phyloP scores from a whole-genome alignment of 2,797 vertebrate species.

The Falco concolor region DNA sequence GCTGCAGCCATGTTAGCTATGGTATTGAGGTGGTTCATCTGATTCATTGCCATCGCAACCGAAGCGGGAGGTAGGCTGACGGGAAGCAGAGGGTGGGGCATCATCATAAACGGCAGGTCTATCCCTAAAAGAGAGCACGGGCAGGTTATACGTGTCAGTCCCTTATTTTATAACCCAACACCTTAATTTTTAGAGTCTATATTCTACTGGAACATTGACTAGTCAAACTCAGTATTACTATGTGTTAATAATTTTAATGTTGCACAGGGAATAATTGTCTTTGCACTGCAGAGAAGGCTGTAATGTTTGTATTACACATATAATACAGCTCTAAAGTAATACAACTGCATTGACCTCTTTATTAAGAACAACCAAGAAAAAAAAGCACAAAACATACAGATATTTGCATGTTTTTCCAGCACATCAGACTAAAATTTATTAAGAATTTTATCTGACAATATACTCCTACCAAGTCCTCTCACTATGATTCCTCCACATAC shows the following conservation, averaged over 20 bases:
- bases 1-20: slow-evolving; percentile 88
- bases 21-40: slow-evolving; percentile 91
- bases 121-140: slow-evolving; percentile 74
- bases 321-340: neutral
- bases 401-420: neutral
- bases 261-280: neutral
- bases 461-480: neutral
- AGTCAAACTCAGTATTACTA: neutral
- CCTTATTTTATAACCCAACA: neutral
- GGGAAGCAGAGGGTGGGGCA: slow-evolving; percentile 90
- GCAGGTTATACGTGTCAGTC: neutral
- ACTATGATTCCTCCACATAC: neutral
- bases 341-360: neutral
- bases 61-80: slow-evolving; percentile 89
- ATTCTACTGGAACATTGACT: neutral
- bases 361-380: neutral
- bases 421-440: neutral
- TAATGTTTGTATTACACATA: neutral
- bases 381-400: neutral
- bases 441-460: neutral
- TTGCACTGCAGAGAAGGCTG: neutral
- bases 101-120: slow-evolving; percentile 92
- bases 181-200: neutral
- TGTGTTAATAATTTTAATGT: neutral
- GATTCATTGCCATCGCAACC: slow-evolving; percentile 92